These are phyloP conservation scores for Volucella bombylans DNA, from an alignment of 2,888 invertebrate genomes.

Conservation along the genomic window DNA sequence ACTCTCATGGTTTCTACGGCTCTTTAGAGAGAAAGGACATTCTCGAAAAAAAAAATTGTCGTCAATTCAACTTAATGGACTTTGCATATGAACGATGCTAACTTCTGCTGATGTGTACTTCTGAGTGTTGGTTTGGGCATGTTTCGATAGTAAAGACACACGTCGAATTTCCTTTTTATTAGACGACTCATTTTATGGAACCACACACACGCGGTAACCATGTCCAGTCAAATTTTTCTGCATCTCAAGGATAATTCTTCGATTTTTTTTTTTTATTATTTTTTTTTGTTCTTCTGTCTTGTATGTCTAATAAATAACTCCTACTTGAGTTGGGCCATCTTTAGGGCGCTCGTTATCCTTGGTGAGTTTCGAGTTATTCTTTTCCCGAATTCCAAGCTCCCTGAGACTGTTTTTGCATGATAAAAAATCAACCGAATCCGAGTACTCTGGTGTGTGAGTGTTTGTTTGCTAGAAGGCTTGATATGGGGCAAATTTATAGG, in stretches of 20 bases:
- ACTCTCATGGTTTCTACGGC: neutral
- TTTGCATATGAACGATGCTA: conserved; percentile 69
- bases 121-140: conserved; percentile 26
- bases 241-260: conserved; percentile 53
- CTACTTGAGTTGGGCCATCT: conserved; percentile 53
- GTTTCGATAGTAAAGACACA: conserved; percentile 51
- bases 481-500: conserved; percentile 82
- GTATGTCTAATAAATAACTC: conserved; percentile 67
- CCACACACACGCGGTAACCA: conserved; percentile 1
- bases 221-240: conserved; percentile 47
- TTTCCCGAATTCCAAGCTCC: neutral
- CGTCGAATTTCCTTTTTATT: conserved; percentile 64
- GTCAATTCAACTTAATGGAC: conserved; percentile 76
- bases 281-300: conserved; percentile 40
- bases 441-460: conserved; percentile 34
- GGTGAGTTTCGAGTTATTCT: conserved; percentile 12
- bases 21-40: conserved; percentile 28
- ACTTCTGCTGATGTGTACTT: conserved; percentile 9
- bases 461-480: conserved; percentile 41
- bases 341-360: conserved; percentile 55
- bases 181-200: conserved; percentile 33
- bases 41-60: neutral
- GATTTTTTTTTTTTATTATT: conserved; percentile 6
- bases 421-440: conserved; percentile 47
- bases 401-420: conserved; percentile 60